Evolutionary conservation across 1,140 invertebrate genomes (phyloP).

Genomic region (Arion vulgaris): DNA sequence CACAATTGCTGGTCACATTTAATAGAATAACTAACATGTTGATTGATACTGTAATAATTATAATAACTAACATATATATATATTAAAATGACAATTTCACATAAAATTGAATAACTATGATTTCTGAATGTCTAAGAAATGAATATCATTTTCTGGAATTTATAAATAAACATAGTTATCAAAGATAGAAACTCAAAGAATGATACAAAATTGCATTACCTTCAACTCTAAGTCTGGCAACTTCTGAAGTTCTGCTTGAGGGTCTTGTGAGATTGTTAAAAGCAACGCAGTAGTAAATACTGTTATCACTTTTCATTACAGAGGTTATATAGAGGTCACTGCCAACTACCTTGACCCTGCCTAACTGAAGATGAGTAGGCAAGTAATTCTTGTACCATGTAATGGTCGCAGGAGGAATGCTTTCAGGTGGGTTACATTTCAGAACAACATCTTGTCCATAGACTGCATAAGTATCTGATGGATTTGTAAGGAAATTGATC

Average conservation of each 20-base stretch:
- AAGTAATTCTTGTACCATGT: conserved; percentile 66
- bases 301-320: conserved; percentile 58
- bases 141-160: too few species aligned
- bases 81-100: too few species aligned
- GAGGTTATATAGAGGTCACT: conserved; percentile 57
- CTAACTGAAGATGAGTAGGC: conserved; percentile 37
- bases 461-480: conserved; percentile 47
- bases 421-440: conserved; percentile 59
- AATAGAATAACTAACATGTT: too few species aligned
- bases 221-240: conserved; percentile 55
- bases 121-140: too few species aligned
- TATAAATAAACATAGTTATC: too few species aligned
- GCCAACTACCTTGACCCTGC: conserved; percentile 31
- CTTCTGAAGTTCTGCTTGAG: conserved; percentile 53
- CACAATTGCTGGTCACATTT: too few species aligned
- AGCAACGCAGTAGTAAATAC: conserved; percentile 65
- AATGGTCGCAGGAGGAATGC: conserved; percentile 57
- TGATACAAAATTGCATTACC: conserved; percentile 45
- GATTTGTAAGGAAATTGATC: conserved; percentile 50
- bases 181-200: too few species aligned
- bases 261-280: conserved; percentile 55
- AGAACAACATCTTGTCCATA: conserved; percentile 52
- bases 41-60: too few species aligned
- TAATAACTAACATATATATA: too few species aligned
- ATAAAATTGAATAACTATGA: too few species aligned